Base-by-base conservation (phyloP, 2,888 invertebrate species). In the Calliopum simillimum region DNA sequence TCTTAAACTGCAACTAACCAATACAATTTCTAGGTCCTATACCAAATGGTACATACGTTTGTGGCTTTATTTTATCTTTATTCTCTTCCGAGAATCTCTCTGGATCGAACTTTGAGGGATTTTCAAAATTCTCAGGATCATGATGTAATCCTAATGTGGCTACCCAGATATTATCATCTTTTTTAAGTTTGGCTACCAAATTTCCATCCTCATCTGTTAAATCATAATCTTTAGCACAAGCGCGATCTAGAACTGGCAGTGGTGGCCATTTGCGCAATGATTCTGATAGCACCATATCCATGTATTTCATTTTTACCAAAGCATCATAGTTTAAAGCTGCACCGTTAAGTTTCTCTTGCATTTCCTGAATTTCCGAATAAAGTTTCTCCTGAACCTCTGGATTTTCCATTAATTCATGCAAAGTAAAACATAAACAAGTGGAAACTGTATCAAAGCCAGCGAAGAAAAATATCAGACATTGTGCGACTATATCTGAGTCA, bases 11-110 rank as follows among this genome's bases (percentile, higher is more conserved):
- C 8, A 2, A 14, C 56, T 63, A 68, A 85, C 90, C 91, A 66
- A 91, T 89, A 75, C 91, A 91, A 78, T 88, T 90, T 69, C 91
- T 87, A 1, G 89, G 91, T 2, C 91, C 91, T 0, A 86, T 55
- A 2, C 90, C 90, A 67, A 90, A 90, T 0, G 90, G 89, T 75
- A 88, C 74, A 72, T 88, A 89, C 0, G 87, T 81, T 51, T 86
- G 86, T 0, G 86, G 86, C n/a, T 84, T 77, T 14, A 88, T 87
- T 16, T 86, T 85, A 0, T 84, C 81, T 74, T 88, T 89, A 77
- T 90, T 90, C 73, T 89, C 88, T 0, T 89, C 88, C 2, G 85
- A 89, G 76, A 90, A 90, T 2, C 90, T 79, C 76, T 89, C 86
- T 6, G 90, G 90, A 74, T 89, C 85, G 61, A 90, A 82, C 68